Base-by-base conservation (phyloP, 2,797 vertebrate species). In the Coregonus suidteri region DNA sequence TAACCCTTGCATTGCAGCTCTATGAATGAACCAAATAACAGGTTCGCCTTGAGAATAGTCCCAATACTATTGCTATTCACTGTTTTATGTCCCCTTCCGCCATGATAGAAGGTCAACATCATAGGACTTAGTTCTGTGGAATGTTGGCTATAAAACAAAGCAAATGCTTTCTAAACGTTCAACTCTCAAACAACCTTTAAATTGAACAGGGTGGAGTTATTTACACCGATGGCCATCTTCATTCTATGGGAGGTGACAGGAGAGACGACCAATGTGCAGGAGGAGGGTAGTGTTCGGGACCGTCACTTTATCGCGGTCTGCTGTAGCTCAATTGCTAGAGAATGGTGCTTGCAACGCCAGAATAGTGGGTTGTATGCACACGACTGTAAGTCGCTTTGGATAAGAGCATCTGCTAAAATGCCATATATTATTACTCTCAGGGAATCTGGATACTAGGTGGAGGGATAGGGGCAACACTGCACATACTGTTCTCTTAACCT, bases 391-490 rank as follows among this genome's bases (percentile, higher is more conserved):
- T 47, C 41, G 41, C 41, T 47, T 47, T 47, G 41, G 41, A 47
- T 47, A 47, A 11, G 9, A 11, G 41, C 41, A 0, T 47, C 9
- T 47, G 41, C 41, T 11, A 47, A 11, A 47, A 47, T 47, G 3
- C 0, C 41, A 11, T 47, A 41, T 41, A 47, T 47, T 47, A 47
- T 79, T 74, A 76, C 65, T 83, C 73, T 87, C 76, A 84, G 67
- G 70, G 78, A 79, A 70, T 80, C 80, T 80, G 70, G 83, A 83
- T 47, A 47, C 41, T 78, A 85, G 88, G 86, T 62, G n/a, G 85
- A 85, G 82, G 80, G 71, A 81, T 76, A 75, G 80, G 81, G 84
- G 83, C 82, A 87, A 85, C 81, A 81, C 84, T 83, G 82, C 78
- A 6, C 68, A 62, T 71, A 65, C 53, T 20, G 78, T 68, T 71